Conservation (phyloP, 2,888 invertebrate genomes). For the Platycnemis pennipes region DNA sequence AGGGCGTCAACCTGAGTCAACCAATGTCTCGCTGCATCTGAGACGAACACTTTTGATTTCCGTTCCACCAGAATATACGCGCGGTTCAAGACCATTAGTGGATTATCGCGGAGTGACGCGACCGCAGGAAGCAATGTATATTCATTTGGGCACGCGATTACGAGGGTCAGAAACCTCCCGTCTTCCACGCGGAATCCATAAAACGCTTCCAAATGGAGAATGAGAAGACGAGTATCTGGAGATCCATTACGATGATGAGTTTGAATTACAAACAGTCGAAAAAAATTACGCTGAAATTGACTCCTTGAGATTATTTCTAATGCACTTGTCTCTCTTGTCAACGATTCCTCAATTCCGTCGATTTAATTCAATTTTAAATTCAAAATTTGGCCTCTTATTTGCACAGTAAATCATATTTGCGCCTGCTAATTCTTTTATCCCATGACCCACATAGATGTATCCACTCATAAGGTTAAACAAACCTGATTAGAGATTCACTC, state of each 20-base stretch:
- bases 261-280: neutral
- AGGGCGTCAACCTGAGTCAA: neutral
- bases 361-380: too few species aligned
- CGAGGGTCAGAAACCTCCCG: neutral
- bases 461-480: too few species aligned
- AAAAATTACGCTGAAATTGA: too few species aligned
- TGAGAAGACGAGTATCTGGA: neutral
- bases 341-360: too few species aligned
- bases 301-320: too few species aligned
- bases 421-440: too few species aligned
- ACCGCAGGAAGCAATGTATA: neutral
- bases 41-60: constrained; percentile 6
- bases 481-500: too few species aligned
- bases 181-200: neutral
- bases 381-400: too few species aligned
- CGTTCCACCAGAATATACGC: neutral
- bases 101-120: neutral
- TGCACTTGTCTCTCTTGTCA: too few species aligned
- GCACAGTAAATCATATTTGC: too few species aligned
- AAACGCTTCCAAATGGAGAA: neutral
- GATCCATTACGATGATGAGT: neutral
- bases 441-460: too few species aligned
- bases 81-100: neutral
- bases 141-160: constrained; percentile 20
- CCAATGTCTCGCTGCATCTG: neutral